phyloP scores from a whole-genome alignment of 1,140 invertebrate species.

The Calliopsis andreniformis region DNA sequence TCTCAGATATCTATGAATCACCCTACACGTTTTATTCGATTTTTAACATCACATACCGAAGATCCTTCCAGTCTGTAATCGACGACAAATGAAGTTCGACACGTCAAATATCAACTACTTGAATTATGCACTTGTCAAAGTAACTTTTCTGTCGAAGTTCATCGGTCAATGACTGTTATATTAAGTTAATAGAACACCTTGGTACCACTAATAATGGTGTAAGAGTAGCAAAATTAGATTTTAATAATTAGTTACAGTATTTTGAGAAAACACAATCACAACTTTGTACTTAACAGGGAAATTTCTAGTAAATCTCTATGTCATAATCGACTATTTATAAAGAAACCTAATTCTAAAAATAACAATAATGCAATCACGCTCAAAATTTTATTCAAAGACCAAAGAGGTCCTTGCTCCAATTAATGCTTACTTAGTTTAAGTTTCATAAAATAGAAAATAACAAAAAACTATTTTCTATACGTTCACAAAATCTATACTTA shows the following conservation, averaged over 20 bases:
- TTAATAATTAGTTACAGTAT: slow-evolving; percentile 43
- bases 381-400: slow-evolving; percentile 2
- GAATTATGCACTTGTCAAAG: no score
- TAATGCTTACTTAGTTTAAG: neutral
- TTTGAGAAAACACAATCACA: slow-evolving; percentile 35
- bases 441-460: slow-evolving; percentile 21
- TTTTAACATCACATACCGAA: neutral
- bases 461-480: slow-evolving; percentile 27
- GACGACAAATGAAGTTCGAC: neutral
- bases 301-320: slow-evolving; percentile 53
- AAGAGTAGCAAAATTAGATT: slow-evolving; percentile 36
- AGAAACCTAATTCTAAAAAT: slow-evolving; percentile 36
- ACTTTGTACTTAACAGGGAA: slow-evolving; percentile 55
- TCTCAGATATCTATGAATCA: neutral
- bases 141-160: neutral
- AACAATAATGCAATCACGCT: slow-evolving; percentile 28
- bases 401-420: slow-evolving; percentile 5
- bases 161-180: slow-evolving; percentile 1
- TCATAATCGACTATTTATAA: slow-evolving; percentile 62
- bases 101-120: neutral
- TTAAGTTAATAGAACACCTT: slow-evolving; percentile 31
- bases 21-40: neutral
- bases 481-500: neutral
- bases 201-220: neutral
- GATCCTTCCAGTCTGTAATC: slow-evolving; percentile 9